These are phyloP conservation scores for Jaculus jaculus DNA, from an alignment of 2,113 vertebrate species.

Conservation along the genomic window DNA sequence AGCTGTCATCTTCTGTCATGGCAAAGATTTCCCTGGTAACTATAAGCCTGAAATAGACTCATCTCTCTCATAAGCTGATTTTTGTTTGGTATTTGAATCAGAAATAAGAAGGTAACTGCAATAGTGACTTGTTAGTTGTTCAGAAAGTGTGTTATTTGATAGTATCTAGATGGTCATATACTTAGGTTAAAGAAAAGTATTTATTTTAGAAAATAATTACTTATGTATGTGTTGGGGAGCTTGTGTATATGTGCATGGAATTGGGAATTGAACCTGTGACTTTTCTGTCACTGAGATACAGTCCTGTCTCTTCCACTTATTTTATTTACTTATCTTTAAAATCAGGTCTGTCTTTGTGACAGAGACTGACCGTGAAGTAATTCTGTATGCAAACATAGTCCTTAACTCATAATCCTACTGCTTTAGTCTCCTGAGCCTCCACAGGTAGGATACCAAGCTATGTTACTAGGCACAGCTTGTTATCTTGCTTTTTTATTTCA, in stretches of 20 bases:
- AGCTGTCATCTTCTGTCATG: no score
- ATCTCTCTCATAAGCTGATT: no score
- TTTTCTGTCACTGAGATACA: neutral
- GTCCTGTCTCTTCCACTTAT: no score
- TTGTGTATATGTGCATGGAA: no score
- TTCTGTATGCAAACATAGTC: neutral
- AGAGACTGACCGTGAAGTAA: neutral
- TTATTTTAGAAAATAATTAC: slow-evolving; percentile 3
- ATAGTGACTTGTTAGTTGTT: neutral
- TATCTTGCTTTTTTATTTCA: neutral
- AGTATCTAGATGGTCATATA: neutral
- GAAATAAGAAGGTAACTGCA: no score
- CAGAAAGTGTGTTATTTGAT: neutral
- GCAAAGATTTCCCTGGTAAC: no score
- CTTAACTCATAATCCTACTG: neutral
- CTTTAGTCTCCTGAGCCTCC: neutral
- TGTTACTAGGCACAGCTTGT: neutral
- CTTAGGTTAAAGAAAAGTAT: neutral
- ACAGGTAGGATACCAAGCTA: neutral
- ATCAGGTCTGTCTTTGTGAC: neutral
- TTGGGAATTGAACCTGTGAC: neutral
- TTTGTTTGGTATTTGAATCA: no score
- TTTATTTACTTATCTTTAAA: no score
- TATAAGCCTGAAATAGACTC: no score
- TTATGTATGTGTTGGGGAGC: no score